Evolutionary conservation across 2,797 vertebrate species (phyloP).

Genomic region (Enteromius unitaeniatus): DNA sequence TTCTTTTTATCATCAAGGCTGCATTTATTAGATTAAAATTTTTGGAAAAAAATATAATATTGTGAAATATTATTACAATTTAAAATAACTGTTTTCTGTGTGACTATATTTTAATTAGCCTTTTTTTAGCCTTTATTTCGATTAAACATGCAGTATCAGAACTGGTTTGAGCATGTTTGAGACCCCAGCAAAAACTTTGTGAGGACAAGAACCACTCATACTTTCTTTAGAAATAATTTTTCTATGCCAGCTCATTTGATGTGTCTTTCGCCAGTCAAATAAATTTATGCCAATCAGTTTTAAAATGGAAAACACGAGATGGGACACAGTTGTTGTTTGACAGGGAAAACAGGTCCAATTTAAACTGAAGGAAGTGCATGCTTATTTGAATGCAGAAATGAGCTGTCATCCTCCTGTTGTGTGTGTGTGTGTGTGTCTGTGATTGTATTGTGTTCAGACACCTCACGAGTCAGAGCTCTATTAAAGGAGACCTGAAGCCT

Average conservation of each 20-base stretch:
- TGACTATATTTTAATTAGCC: too few relatives aligned
- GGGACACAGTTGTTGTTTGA: constrained; percentile 25
- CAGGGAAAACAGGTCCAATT: constrained; percentile 27
- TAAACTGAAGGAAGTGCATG: constrained; percentile 26
- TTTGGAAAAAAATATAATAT: too few relatives aligned
- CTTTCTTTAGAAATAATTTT: constrained; percentile 6
- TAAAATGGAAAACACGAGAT: neutral
- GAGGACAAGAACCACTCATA: neutral
- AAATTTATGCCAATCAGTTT: constrained; percentile 30
- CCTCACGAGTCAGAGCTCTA: constrained; percentile 32
- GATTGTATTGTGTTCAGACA: constrained; percentile 1
- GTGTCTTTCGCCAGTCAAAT: neutral
- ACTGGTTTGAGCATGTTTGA: neutral
- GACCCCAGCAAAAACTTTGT: neutral
- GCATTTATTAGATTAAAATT: too few relatives aligned
- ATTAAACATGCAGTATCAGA: neutral
- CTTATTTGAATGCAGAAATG: constrained; percentile 33
- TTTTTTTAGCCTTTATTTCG: neutral
- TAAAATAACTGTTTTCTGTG: too few relatives aligned
- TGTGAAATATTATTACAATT: too few relatives aligned
- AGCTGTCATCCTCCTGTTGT: constrained; percentile 25
- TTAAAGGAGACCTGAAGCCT: constrained; percentile 12
- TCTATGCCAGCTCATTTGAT: constrained; percentile 18
- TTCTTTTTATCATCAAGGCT: too few relatives aligned
- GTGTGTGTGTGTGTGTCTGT: neutral